phyloP scores from a whole-genome alignment of 1,140 invertebrate genomes.

The Penaeus vannamei region DNA sequence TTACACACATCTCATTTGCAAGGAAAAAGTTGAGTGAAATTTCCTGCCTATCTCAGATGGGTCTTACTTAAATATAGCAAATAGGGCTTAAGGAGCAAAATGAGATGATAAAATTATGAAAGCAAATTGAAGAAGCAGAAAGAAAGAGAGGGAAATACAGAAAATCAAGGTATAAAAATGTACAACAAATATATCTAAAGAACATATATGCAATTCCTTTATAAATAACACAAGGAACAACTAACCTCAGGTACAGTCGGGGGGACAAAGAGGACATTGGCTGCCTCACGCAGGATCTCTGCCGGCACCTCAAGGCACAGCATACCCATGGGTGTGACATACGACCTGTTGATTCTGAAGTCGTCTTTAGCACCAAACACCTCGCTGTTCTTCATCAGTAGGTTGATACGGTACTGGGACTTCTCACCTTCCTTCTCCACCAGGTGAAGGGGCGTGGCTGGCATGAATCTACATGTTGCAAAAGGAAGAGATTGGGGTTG shows the following conservation, averaged over 20 bases:
- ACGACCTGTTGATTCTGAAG: slow-evolving; percentile 66
- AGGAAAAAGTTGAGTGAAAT: no score
- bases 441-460: slow-evolving; percentile 67
- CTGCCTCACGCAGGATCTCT: slow-evolving; percentile 53
- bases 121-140: no score
- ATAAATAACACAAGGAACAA: neutral
- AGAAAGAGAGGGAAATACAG: no score
- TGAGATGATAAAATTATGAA: no score
- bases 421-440: slow-evolving; percentile 68
- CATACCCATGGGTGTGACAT: slow-evolving; percentile 55
- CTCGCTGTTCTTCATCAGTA: slow-evolving; percentile 61
- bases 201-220: neutral
- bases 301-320: slow-evolving; percentile 64
- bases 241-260: slow-evolving; percentile 31
- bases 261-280: neutral
- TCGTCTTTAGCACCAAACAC: slow-evolving; percentile 67
- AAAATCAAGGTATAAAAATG: no score
- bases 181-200: no score
- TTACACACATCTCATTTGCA: no score
- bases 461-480: slow-evolving; percentile 53
- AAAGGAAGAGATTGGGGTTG: slow-evolving; percentile 11
- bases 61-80: no score
- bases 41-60: no score
- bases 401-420: slow-evolving; percentile 57
- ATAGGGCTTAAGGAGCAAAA: no score